A percentile compares a stretch with the other conserved stretches of the same genome.
Conservation (phyloP, 35 echinoderm and acorn worm species). For the Holothuria glaberrima region DNA sequence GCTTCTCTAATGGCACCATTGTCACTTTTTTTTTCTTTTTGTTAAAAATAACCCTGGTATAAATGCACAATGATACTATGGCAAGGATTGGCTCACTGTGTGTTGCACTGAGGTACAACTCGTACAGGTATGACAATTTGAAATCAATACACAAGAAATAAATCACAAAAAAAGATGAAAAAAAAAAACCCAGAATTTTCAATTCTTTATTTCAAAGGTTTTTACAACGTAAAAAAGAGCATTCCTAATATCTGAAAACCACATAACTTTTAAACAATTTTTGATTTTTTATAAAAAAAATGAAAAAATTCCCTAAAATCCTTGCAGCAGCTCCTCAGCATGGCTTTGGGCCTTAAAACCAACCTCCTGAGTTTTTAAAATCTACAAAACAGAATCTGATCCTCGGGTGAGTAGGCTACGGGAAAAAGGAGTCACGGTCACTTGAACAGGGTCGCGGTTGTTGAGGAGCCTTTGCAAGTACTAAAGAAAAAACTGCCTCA, state of each 20-base stretch:
- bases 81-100: slow-evolving; percentile 42
- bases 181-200: slow-evolving; percentile 55
- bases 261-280: slow-evolving; percentile 36
- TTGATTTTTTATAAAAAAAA: slow-evolving; percentile 45
- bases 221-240: slow-evolving; percentile 39
- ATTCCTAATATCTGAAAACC: slow-evolving; percentile 46
- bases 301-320: slow-evolving; percentile 33
- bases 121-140: background rate
- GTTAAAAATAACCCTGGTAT: background rate
- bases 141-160: slow-evolving; percentile 6
- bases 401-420: slow-evolving; percentile 39
- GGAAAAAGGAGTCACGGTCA: slow-evolving; percentile 50
- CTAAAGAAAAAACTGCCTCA: slow-evolving; percentile 66
- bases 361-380: slow-evolving; percentile 42
- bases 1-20: background rate
- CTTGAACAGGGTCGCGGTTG: background rate
- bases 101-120: background rate
- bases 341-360: slow-evolving; percentile 14
- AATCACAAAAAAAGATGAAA: background rate
- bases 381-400: slow-evolving; percentile 17
- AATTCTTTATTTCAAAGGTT: slow-evolving; percentile 44
- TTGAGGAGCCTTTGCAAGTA: slow-evolving; percentile 57
- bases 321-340: slow-evolving; percentile 55
- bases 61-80: background rate
- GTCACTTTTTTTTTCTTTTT: background rate